These are phyloP conservation scores for Artemia sinica DNA, from an alignment of 2,888 invertebrate species.

Conservation along the genomic window DNA sequence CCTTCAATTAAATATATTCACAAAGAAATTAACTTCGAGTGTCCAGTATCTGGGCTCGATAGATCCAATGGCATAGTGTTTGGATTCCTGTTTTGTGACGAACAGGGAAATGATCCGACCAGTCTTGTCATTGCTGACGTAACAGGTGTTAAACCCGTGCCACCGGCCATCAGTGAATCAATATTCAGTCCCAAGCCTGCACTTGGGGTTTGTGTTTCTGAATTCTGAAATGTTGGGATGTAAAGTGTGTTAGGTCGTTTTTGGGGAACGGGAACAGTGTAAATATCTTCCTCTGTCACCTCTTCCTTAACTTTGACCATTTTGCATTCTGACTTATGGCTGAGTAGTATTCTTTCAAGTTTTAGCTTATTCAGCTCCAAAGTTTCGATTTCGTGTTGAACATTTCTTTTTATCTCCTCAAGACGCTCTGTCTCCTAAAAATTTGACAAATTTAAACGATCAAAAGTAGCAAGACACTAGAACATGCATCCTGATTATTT, in stretches of 20 bases:
- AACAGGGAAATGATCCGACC: conserved; percentile 1
- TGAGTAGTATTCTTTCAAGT: conserved; percentile 57
- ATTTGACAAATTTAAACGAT: conserved; percentile 13
- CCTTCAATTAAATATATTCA: background rate
- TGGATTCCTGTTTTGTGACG: conserved; percentile 11
- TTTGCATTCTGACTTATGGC: conserved; percentile 58
- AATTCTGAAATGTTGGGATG: conserved; percentile 29
- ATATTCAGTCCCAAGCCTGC: conserved; percentile 68
- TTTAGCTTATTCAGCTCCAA: conserved; percentile 57
- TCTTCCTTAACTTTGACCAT: conserved; percentile 27
- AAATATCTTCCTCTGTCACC: background rate
- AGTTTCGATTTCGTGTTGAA: conserved; percentile 62
- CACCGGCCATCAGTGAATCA: conserved; percentile 80
- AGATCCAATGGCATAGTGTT: background rate
- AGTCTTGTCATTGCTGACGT: conserved; percentile 9
- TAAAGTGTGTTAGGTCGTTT: conserved; percentile 25
- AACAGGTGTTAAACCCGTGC: conserved; percentile 80
- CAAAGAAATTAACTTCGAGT: conserved; percentile 9
- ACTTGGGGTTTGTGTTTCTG: conserved; percentile 53
- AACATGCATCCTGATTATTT: no score
- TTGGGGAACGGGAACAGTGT: background rate
- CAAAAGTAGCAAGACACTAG: no score
- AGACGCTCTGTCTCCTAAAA: conserved; percentile 59
- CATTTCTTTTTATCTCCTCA: conserved; percentile 57
- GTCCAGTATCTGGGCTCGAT: conserved; percentile 11